Base-by-base conservation (phyloP, 2,888 invertebrate genomes). In the Eupithecia dodoneata region DNA sequence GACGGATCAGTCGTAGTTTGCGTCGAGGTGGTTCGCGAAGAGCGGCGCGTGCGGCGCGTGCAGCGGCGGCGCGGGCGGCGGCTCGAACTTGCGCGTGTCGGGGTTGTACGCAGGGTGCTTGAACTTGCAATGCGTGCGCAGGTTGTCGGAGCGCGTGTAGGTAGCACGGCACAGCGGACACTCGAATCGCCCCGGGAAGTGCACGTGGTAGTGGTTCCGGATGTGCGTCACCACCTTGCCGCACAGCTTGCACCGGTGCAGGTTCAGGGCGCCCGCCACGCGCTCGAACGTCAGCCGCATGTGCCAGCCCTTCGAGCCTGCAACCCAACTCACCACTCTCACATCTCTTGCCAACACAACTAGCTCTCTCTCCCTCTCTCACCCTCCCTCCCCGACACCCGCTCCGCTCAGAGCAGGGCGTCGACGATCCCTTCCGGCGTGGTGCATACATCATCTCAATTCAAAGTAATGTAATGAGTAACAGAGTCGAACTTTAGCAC, bases 271-370 rank as follows among this genome's bases (percentile, higher is more conserved):
- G 95, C 98, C 98, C 95, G 98, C 97, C 96, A 98, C 97, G 92
- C 98, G 97, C 96, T 98, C 98, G 96, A 98, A 98, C 96, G 98
- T 98, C 96, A 98, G 97, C 96, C 98, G 97, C 98, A 98, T 98
- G 96, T 98, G 98, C 97, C 98, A 98, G 96, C 98, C 97, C 97
- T 98, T 98, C 95, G 98, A 98, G 97, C 98, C 98, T 98, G 97
- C 96, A 97, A 97, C 96, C 70, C 67, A 86, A 76, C 84, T 76
- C 78, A 79, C 77, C 44, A 44, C 42, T 42, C 67, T n/a, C 59
- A 74, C 71, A 41, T 70, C 79, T 63, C 74, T 55, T 71, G 3
- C 67, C 44, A 15, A 69, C 69, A 42, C 52, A 67, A 15, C 72
- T 44, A 18, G 15, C 72, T 12, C 74, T 47, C 59, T 52, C 59